Conservation (phyloP, 2,797 vertebrate species). For the Hypotaenidia okinawae region DNA sequence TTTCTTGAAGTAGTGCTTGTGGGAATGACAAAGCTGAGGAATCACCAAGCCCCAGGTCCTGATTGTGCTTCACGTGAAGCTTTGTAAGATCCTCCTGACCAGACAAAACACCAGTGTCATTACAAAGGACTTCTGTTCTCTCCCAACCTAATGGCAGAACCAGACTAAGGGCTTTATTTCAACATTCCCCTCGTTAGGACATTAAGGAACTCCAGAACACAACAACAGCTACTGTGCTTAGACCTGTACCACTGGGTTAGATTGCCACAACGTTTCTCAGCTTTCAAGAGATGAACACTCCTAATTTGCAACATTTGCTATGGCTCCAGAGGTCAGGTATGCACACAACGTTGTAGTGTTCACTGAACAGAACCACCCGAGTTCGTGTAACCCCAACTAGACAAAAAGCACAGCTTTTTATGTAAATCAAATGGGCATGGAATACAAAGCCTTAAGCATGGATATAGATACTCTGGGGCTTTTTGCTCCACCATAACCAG, state of each 20-base stretch:
- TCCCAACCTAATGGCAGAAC: not conserved
- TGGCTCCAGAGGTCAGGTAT: not conserved
- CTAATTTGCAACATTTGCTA: not conserved
- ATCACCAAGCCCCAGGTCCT: not conserved
- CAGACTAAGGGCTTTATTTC: not conserved
- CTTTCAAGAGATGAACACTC: not conserved
- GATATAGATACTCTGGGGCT: fast-evolving
- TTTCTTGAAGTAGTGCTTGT: slow-evolving; percentile 86
- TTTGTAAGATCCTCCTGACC: slow-evolving; percentile 54
- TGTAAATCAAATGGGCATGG: not conserved
- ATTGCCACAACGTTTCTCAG: not conserved
- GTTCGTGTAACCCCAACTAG: not conserved
- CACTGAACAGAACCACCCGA: not conserved
- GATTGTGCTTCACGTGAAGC: not conserved
- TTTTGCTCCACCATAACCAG: not conserved
- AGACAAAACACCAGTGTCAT: not conserved
- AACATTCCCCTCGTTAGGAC: not conserved
- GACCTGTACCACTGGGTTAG: not conserved
- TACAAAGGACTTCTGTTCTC: not conserved
- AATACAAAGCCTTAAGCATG: not conserved
- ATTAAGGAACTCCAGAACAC: not conserved
- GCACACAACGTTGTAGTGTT: not conserved
- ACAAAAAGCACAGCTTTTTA: not conserved
- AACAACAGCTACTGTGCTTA: not conserved
- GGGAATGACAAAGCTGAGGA: slow-evolving; percentile 71